Percentiles rank a stretch among this genome's conserved stretches.
These are phyloP conservation scores for Theodoxus fluviatilis DNA, from an alignment of 2,888 invertebrate species.

Conservation along the genomic window DNA sequence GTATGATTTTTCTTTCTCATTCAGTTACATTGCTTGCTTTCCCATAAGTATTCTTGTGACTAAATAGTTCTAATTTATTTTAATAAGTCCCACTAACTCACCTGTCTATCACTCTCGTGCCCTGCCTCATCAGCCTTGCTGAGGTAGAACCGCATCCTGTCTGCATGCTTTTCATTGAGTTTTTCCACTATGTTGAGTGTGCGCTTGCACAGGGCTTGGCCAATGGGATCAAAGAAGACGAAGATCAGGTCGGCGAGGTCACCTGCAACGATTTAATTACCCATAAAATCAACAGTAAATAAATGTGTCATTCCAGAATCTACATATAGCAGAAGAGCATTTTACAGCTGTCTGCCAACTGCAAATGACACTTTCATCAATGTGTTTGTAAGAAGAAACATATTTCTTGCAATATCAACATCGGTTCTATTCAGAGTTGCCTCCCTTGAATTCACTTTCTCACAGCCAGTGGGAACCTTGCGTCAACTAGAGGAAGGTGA, in stretches of 20 bases:
- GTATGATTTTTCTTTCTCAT: too few species aligned
- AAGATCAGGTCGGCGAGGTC: conserved; percentile 70
- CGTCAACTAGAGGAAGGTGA: too few species aligned
- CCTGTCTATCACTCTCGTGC: conserved; percentile 70
- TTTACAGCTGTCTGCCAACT: not conserved
- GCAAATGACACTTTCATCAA: not conserved
- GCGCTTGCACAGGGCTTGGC: conserved; percentile 71
- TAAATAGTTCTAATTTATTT: too few species aligned
- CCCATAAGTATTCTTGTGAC: too few species aligned
- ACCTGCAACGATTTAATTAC: conserved; percentile 44
- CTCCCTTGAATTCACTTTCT: too few species aligned
- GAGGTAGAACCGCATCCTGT: conserved; percentile 69
- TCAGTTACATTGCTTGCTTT: too few species aligned
- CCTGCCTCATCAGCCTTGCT: conserved; percentile 72
- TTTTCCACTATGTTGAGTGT: conserved; percentile 70
- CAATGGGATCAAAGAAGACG: conserved; percentile 72
- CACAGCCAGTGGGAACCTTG: too few species aligned
- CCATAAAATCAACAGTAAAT: not conserved
- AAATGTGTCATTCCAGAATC: not conserved
- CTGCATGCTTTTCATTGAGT: conserved; percentile 68
- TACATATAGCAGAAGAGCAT: not conserved
- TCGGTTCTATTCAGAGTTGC: too few species aligned
- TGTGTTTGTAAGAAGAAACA: not conserved
- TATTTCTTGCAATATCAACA: not conserved
- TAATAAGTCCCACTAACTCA: too few species aligned